Percentiles rank a stretch among this genome's conserved stretches.
phyloP scores from a whole-genome alignment of 2,888 invertebrate species.

The Parasteatoda lunata region DNA sequence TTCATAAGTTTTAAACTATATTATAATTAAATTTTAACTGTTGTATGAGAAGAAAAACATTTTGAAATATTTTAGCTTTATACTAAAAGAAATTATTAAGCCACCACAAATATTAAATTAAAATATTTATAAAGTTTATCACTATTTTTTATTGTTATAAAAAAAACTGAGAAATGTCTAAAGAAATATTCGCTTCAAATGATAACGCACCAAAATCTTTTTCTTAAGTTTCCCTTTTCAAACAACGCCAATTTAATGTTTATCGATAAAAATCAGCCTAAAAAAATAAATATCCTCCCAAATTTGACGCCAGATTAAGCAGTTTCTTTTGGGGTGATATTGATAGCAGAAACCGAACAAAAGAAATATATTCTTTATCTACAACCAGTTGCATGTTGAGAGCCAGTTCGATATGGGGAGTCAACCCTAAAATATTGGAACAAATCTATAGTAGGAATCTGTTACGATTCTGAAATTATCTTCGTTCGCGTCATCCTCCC shows the following conservation, averaged over 20 bases:
- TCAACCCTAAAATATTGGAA: slow-evolving; percentile 65
- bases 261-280: slow-evolving; percentile 35
- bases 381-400: slow-evolving; percentile 53
- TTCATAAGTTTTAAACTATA: too few relatives aligned
- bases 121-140: too few relatives aligned
- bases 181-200: background rate
- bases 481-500: slow-evolving; percentile 39
- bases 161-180: background rate
- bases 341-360: slow-evolving; percentile 30
- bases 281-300: slow-evolving; percentile 42
- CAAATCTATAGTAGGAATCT: slow-evolving; percentile 61
- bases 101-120: too few relatives aligned
- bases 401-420: slow-evolving; percentile 39
- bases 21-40: too few relatives aligned
- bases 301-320: slow-evolving; percentile 63
- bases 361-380: slow-evolving; percentile 60
- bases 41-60: too few relatives aligned
- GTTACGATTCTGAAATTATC: slow-evolving; percentile 63
- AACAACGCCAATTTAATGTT: background rate
- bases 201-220: background rate
- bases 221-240: background rate
- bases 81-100: too few relatives aligned
- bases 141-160: too few relatives aligned
- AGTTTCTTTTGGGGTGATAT: slow-evolving; percentile 21
- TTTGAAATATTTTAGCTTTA: too few relatives aligned